Conservation (phyloP, 2,113 vertebrate species). For the Amblyopsis rosae region DNA sequence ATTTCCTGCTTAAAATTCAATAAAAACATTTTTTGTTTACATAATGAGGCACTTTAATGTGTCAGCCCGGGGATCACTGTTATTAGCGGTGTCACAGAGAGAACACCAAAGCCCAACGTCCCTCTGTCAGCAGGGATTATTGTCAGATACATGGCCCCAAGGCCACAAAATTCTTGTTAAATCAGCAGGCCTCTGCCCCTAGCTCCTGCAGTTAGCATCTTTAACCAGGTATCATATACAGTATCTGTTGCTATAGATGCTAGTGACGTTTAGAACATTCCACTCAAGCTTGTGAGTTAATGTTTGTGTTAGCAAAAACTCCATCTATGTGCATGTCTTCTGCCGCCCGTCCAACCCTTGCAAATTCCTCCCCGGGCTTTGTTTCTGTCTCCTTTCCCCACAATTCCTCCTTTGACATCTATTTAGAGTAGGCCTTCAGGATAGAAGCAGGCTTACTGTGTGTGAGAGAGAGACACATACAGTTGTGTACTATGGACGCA, state of each 20-base stretch:
- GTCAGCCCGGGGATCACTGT: slow-evolving; percentile 20
- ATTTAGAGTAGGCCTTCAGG: slow-evolving; percentile 69
- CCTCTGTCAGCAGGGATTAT: slow-evolving; percentile 52
- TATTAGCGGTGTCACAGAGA: slow-evolving; percentile 39
- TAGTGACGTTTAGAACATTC: background rate
- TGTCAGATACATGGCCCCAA: slow-evolving; percentile 59
- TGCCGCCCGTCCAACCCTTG: slow-evolving; percentile 6
- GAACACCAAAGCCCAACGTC: slow-evolving; percentile 1
- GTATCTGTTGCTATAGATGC: background rate
- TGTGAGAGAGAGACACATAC: slow-evolving; percentile 30
- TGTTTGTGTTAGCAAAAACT: slow-evolving; percentile 33
- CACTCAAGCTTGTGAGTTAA: background rate
- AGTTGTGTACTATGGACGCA: slow-evolving; percentile 51
- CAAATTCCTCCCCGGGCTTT: slow-evolving; percentile 22
- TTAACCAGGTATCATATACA: background rate
- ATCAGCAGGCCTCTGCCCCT: background rate
- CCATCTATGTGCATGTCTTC: slow-evolving; percentile 47
- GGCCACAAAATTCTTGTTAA: slow-evolving; percentile 46
- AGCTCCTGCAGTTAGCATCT: background rate
- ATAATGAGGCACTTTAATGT: background rate
- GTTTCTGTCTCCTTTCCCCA: slow-evolving; percentile 51
- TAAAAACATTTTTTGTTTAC: background rate
- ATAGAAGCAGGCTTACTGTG: slow-evolving; percentile 53
- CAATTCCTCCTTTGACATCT: slow-evolving; percentile 70
- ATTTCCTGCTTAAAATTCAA: background rate